phyloP scores from a whole-genome alignment of 2,797 vertebrate species.

The Spinus olivaceus region DNA sequence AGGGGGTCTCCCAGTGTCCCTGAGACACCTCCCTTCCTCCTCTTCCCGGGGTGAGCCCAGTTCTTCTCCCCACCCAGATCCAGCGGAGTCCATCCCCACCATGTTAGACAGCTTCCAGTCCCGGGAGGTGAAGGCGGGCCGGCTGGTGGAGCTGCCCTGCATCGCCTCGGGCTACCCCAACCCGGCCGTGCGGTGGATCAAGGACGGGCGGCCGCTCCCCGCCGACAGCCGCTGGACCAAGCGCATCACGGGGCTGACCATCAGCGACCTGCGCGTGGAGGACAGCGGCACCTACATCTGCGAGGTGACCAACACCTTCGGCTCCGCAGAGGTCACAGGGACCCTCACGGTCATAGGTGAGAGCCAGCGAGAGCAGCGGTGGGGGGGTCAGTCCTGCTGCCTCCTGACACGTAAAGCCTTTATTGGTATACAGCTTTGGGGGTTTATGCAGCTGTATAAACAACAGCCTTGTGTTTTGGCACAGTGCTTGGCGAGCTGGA shows the following conservation, averaged over 20 bases:
- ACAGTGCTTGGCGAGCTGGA: background rate
- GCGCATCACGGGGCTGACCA: slow-evolving; percentile 88
- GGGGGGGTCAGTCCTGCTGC: background rate
- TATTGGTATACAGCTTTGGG: background rate
- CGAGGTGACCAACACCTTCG: slow-evolving; percentile 97
- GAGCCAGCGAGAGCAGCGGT: background rate
- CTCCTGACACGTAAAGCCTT: fast-evolving
- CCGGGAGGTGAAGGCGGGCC: slow-evolving; percentile 87
- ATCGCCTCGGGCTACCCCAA: slow-evolving; percentile 94
- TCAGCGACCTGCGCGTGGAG: slow-evolving; percentile 90
- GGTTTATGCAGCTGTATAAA: background rate
- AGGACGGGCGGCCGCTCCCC: slow-evolving; percentile 91
- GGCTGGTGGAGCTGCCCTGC: slow-evolving; percentile 90
- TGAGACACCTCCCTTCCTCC: fast-evolving
- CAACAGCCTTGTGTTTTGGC: background rate
- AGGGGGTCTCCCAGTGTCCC: background rate
- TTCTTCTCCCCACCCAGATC: slow-evolving; percentile 75
- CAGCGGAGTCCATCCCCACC: slow-evolving; percentile 91
- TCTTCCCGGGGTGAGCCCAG: fast-evolving
- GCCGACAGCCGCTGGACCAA: slow-evolving; percentile 91
- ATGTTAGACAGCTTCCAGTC: slow-evolving; percentile 96
- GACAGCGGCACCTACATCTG: slow-evolving; percentile 97
- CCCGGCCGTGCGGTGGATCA: slow-evolving; percentile 94
- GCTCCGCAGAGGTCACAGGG: slow-evolving; percentile 93
- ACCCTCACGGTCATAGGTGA: slow-evolving; percentile 92